Evolutionary conservation across 2,888 invertebrate species (phyloP).

Genomic region (Melanostoma scalare): DNA sequence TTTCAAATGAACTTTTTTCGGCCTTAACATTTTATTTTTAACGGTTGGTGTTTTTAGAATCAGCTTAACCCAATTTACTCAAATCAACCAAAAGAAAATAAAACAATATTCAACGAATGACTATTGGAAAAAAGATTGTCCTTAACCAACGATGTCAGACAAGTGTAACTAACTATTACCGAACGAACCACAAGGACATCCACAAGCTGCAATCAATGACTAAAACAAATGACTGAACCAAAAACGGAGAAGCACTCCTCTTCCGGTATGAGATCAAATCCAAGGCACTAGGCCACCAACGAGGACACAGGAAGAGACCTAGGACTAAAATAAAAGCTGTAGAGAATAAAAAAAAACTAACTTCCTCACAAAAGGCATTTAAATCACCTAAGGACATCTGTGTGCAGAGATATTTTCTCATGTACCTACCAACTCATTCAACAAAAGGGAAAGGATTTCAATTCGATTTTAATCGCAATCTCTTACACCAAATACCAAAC

Average conservation of each 20-base stretch:
- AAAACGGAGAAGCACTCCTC: conserved; percentile 23
- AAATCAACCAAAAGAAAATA: conserved; percentile 19
- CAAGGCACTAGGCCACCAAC: conserved; percentile 65
- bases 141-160: conserved; percentile 48
- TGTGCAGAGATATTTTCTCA: conserved; percentile 10
- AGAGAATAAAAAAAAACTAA: neutral
- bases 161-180: conserved; percentile 60
- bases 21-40: too few relatives aligned
- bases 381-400: conserved; percentile 60
- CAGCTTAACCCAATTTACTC: too few relatives aligned
- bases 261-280: conserved; percentile 24
- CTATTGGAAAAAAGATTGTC: neutral
- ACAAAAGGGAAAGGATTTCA: conserved; percentile 44
- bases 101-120: conserved; percentile 23
- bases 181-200: conserved; percentile 58
- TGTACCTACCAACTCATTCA: conserved; percentile 11
- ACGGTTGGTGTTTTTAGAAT: too few relatives aligned
- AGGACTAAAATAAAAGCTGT: neutral
- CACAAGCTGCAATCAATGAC: conserved; percentile 65
- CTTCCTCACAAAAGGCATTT: conserved; percentile 25
- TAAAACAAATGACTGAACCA: conserved; percentile 62
- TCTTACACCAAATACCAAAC: neutral
- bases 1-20: too few relatives aligned
- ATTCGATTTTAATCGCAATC: conserved; percentile 60
- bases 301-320: neutral